These are phyloP conservation scores for Onychorhynchus coronatus DNA, from an alignment of 2,113 vertebrate genomes.

Conservation along the genomic window DNA sequence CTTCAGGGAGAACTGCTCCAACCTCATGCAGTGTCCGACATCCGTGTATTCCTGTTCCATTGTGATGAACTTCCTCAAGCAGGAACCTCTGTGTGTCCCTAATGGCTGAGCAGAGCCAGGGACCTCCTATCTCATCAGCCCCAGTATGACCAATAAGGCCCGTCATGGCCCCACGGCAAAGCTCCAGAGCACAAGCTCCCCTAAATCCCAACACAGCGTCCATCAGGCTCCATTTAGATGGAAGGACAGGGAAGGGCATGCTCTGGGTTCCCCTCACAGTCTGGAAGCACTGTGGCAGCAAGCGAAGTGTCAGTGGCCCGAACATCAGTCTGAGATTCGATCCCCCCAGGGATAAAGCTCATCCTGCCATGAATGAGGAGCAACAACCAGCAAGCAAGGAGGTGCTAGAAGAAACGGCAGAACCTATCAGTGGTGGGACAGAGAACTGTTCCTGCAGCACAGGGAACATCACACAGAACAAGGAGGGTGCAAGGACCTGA, in stretches of 20 bases:
- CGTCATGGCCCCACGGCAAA: fast-evolving
- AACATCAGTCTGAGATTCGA: neutral
- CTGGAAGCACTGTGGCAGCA: neutral
- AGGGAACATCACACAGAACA: neutral
- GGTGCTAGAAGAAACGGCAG: neutral
- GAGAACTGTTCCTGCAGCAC: neutral
- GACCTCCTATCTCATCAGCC: neutral
- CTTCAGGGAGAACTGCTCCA: neutral
- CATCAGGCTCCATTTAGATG: neutral
- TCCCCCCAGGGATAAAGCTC: neutral
- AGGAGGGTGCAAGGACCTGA: neutral
- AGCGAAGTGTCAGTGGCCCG: neutral
- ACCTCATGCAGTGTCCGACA: neutral
- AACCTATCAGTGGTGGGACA: neutral
- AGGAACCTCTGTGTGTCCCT: neutral
- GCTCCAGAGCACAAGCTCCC: neutral
- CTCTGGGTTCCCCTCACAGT: neutral
- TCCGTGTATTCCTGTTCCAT: fast-evolving
- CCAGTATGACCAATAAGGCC: neutral
- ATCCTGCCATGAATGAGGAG: neutral
- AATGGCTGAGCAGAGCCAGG: neutral
- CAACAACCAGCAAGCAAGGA: neutral
- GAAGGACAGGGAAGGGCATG: neutral
- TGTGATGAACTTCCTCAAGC: neutral
- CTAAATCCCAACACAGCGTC: fast-evolving